Base-by-base conservation (phyloP, 2,113 vertebrate genomes). In the Lutjanus erythropterus region DNA sequence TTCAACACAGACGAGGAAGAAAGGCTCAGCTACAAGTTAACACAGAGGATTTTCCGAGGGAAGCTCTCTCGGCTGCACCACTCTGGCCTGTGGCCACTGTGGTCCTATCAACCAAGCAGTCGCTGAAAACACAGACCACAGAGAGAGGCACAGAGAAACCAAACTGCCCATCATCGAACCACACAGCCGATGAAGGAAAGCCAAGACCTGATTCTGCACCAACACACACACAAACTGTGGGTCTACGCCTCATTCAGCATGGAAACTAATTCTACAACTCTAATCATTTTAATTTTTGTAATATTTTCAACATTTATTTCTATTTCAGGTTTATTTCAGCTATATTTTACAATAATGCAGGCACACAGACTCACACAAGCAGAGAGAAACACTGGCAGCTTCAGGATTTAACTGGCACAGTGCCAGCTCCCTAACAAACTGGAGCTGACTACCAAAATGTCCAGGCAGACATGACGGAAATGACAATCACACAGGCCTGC, bases 401-500 rank as follows among this genome's bases (percentile, higher is more conserved):
- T 78, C 60, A 72, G 84, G 86, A 91, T 89, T 86, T 76, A 86
- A 79, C 75, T 90, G 91, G 86, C 70, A 7, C 23, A 6, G 66
- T 64, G 83, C 87, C 91, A 88, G 47, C 56, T 75, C 29, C 66
- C 74, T 68, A 42, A 56, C 86, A 88, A 89, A 84, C 88, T 69
- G 81, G 83, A 84, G 79, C 80, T 80, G 84, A 85, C 83, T 83
- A 84, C 83, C 85, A 80, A 73, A 91, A 75, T 53, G 68, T 86
- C 85, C 68, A 82, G 53, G 69, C 86, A 87, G 89, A 90, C 89
- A 90, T 86, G 88, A 91, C 74, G 25, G 66, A 88, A 79, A 88
- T 90, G 81, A 87, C 87, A 89, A 90, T 91, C 71, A 84, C 42
- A 50, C 67, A 67, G 73, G 49, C 72, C 75, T 62, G 64, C 53